Evolutionary conservation across 2,888 invertebrate species (phyloP).

Genomic region (Notodonta ziczac): DNA sequence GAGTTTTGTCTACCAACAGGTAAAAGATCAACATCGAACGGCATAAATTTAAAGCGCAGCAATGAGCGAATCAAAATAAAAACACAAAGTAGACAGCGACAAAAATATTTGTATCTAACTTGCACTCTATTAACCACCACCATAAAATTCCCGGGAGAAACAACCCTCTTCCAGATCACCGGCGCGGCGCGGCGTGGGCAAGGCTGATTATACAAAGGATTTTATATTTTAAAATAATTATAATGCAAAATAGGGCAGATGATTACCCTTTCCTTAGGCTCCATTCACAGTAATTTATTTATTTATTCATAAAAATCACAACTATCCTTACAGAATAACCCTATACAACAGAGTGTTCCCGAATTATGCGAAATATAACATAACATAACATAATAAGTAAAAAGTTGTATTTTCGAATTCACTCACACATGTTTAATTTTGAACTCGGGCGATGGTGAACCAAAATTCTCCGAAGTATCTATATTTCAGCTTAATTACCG

Average conservation of each 20-base stretch:
- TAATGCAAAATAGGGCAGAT: no score
- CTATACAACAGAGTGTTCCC: no score
- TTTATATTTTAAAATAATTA: no score
- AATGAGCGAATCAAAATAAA: constrained; percentile 30
- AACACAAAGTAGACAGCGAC: constrained; percentile 21
- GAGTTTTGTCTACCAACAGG: constrained; percentile 22
- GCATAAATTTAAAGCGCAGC: constrained; percentile 33
- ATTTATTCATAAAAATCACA: no score
- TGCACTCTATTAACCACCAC: constrained; percentile 13
- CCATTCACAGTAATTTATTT: no score
- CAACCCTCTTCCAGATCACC: constrained; percentile 32
- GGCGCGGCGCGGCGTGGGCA: constrained; percentile 20
- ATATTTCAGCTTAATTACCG: constrained; percentile 57
- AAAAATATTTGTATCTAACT: constrained; percentile 25
- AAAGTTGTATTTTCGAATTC: no score
- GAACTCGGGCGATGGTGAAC: not conserved
- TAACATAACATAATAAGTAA: no score
- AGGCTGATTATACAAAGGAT: no score
- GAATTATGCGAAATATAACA: no score
- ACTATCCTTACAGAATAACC: no score
- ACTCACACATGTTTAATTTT: not conserved
- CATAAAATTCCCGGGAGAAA: constrained; percentile 19
- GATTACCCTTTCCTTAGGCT: no score
- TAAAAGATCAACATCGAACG: constrained; percentile 35
- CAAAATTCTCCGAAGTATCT: constrained; percentile 36